Evolutionary conservation across 2,797 vertebrate genomes (phyloP).

Genomic region (Melanotaenia parkinsoni): DNA sequence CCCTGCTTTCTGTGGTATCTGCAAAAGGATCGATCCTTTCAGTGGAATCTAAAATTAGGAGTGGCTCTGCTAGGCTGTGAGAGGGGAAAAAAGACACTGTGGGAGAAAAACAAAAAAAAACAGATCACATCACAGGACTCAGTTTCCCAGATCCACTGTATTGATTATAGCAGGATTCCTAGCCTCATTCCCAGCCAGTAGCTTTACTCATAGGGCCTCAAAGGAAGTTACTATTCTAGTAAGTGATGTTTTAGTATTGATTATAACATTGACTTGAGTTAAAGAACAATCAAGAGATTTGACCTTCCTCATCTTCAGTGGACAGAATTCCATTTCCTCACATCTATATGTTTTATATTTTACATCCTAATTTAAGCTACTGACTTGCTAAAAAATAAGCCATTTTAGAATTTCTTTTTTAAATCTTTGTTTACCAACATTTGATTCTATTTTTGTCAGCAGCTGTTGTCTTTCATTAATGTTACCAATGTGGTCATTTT

Average conservation of each 20-base stretch:
- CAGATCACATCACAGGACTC: constrained; percentile 48
- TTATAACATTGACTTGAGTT: constrained; percentile 31
- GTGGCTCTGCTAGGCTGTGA: constrained; percentile 40
- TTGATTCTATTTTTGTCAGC: not conserved
- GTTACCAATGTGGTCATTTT: not conserved
- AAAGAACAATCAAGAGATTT: constrained; percentile 18
- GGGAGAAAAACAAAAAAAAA: not conserved
- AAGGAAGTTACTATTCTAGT: constrained; percentile 24
- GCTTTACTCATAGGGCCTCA: constrained; percentile 33
- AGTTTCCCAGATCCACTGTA: constrained; percentile 67
- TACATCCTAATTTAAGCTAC: too few species aligned
- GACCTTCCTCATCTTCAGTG: constrained; percentile 12
- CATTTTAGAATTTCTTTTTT: too few species aligned
- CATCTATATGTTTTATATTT: not conserved
- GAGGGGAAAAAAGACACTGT: not conserved
- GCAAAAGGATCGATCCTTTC: constrained; percentile 57
- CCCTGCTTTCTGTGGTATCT: constrained; percentile 41
- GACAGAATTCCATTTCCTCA: not conserved
- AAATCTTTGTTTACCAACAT: too few species aligned
- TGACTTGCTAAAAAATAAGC: not conserved
- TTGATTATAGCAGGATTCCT: constrained; percentile 81
- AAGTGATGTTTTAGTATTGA: constrained; percentile 49
- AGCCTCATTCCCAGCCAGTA: constrained; percentile 61
- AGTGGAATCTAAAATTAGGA: constrained; percentile 65
- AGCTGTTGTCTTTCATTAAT: not conserved